Base-by-base conservation (phyloP, 1,140 invertebrate species). In the Eubasilissa regina region DNA sequence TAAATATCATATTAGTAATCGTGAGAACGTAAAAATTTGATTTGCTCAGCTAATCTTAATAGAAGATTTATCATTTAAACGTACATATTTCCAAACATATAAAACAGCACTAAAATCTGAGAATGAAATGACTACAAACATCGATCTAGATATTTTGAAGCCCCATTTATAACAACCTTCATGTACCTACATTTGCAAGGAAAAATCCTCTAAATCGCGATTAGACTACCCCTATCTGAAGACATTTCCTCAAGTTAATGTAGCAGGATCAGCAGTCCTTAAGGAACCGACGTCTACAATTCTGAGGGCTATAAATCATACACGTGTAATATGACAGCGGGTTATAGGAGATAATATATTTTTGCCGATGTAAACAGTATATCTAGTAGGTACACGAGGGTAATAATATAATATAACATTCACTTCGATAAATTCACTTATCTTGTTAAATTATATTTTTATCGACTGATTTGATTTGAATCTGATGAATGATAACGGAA, bases 221-320 rank as follows among this genome's bases (percentile, higher is more conserved):
- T 70, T 70, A 48, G 66, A 47, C 47, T 51, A 51, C 10, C 66
- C 45, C 17, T 70, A 51, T 70, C 66, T 70, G 19, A 13, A 19
- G 35, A 74, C 70, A 74, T 74, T 74, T 74, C 70, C 70, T 74
- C 25, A 3, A 44, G 48, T 43, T 74, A 74, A 74, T 74, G 70
- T 74, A 74, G 70, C 70, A 56, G n/a, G 15, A 74, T 74, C 53
- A 74, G 70, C 51, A 55, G 13, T 74, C 70, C 66, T 51, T 70
- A 25, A 53, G 45, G 21, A 17, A 44, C 15, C 35, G 62, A 66
- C 62, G 62, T 51, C 47, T 35, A 13, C 64, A n/a, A 47, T 68
- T 43, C 64, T 19, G 44, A 15, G 64, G 47, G 51, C 15, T 45
- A 70, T 70, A 70, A 70, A 70, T 70, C 66, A 70, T 70, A 19